Evolutionary conservation across 2,113 vertebrate genomes (phyloP), one percentile per base, ranked within the genome.

Genomic region (Steatornis caripensis): DNA sequence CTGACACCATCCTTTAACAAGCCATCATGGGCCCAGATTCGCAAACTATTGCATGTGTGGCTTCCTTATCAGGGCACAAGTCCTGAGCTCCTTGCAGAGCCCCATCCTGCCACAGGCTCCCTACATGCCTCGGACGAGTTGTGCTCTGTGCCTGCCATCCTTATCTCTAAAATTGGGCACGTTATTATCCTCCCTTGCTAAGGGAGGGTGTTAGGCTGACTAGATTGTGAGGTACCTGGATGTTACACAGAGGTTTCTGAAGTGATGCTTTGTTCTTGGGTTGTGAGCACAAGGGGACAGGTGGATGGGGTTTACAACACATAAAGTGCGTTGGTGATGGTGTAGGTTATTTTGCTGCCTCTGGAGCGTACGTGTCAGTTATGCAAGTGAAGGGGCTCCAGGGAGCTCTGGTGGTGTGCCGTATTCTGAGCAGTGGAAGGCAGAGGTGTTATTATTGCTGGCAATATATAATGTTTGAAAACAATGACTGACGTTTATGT

Each of bases 71-170:
- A 14, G 41, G 30, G 30, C 45, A 41, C 7, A 8, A 21, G 36
- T 37, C 36, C 57, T 21, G 27, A 22, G 46, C 9, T 68, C 14
- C 22, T 41, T 2, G 2, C 30, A 30, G 46, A 74, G 53, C 53
- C 39, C 21, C 4, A 4, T 37, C 36, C 45, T 54, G n/a, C 30
- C 22, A 6, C 32, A 18, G 17, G 36, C 19, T 71, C 26, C 55
- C 34, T 13, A 3, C 0, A 0, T 27, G 37, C 26, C 29, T 32
- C 1, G 1, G 23, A 4, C 0, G 2, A 29, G 26, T 11, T 32
- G 30, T 71, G 27, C 60, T 37, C 37, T 34, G 2, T 12, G 7
- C 21, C 41, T 89, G 68, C 27, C 6, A 10, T 4, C 34, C 49
- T 18, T 16, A 3, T 4, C 49, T 46, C 45, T 53, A 15, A 65